Evolutionary conservation across 2,888 invertebrate genomes (phyloP), one percentile per base, ranked within the genome.

Genomic region (Notodonta dromedarius): DNA sequence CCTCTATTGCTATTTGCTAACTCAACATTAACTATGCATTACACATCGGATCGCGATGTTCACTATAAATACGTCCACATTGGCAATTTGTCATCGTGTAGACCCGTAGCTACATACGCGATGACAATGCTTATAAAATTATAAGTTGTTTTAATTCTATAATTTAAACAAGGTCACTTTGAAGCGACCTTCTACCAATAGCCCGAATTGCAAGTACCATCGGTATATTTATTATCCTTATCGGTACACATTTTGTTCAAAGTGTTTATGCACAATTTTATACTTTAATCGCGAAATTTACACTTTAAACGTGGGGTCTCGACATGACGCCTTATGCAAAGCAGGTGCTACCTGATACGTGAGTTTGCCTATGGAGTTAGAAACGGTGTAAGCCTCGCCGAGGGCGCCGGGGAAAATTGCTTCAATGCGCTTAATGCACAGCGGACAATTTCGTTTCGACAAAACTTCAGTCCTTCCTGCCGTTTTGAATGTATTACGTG

Each of bases 271-370:
- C 83, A 84, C 83, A 89, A 83, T 88, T 89, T 87, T 88, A 89
- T 90, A 83, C 82, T 87, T 88, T 89, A 89, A 91, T 91, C 90
- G 90, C 89, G 85, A 91, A 90, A 90, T 91, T 89, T 91, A 89
- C 90, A 89, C 90, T 88, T 89, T 85, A 84, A 87, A 87, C 85
- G 86, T 87, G 84, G 87, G 84, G 89, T 88, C 89, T 83, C 89
- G 82, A 84, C 90, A 89, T 91, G 89, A 91, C 88, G 88, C 90
- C 90, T 91, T 93, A 93, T 93, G 93, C 93, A 91, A 93, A 94
- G 87, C 93, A 94, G 93, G 91, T 93, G 93, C 91, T 89, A 91
- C 90, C 88, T 88, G 93, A 91, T 92, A 91, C 90, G 89, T 86
- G 84, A 85, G 79, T 76, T 78, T 74, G 77, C 71, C 68, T 66